A percentile compares a stretch with the other conserved stretches of the same genome.
These are phyloP conservation scores for Nezara viridula DNA, from an alignment of 2,888 invertebrate species.

Conservation along the genomic window DNA sequence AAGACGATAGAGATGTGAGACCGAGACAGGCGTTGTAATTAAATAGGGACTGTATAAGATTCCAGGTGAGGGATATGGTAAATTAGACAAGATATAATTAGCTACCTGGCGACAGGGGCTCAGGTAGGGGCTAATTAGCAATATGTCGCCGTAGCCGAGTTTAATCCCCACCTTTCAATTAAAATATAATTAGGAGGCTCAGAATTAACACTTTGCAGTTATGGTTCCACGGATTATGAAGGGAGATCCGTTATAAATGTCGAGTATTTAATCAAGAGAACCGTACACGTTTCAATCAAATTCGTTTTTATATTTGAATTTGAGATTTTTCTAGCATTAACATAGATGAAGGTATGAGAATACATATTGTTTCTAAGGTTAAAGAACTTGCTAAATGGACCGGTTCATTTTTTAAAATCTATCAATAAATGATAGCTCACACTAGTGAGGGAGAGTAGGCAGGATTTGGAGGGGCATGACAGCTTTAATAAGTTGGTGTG, in stretches of 20 bases:
- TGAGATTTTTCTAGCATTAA: no score
- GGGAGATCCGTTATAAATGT: neutral
- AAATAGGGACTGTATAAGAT: neutral
- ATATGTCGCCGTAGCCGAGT: neutral
- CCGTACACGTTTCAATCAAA: no score
- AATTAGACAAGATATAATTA: slow-evolving; percentile 30
- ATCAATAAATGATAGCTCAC: no score
- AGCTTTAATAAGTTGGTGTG: no score
- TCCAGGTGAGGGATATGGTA: neutral
- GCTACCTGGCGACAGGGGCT: neutral
- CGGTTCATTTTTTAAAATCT: no score
- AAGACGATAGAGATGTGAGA: slow-evolving; percentile 4
- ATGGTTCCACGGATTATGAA: neutral
- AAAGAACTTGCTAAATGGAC: no score
- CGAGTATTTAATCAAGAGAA: neutral
- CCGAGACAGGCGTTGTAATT: neutral
- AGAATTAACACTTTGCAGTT: neutral
- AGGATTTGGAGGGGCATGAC: no score
- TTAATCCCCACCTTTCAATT: neutral
- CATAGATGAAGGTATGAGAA: no score
- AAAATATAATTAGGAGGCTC: slow-evolving; percentile 1
- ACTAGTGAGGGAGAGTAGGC: no score
- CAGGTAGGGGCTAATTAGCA: neutral
- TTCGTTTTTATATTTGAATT: no score
- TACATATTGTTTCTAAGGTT: no score